Percentiles rank a stretch among this genome's conserved stretches.
Conservation (phyloP, 2,113 vertebrate species). For the Pan paniscus region DNA sequence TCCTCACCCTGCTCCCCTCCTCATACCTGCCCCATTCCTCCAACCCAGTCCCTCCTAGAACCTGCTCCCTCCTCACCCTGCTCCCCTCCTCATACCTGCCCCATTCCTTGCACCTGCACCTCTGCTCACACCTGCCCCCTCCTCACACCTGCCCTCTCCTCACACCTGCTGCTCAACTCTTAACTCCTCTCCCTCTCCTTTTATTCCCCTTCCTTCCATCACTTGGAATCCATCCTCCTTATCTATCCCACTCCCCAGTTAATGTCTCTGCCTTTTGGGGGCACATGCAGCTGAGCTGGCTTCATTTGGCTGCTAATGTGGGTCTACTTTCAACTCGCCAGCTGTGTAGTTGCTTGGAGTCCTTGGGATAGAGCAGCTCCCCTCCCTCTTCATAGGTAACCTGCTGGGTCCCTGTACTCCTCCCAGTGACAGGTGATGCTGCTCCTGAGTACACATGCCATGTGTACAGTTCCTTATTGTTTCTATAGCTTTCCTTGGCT, state of each 20-base stretch:
- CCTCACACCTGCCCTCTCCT: no score
- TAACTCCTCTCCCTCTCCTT: not conserved
- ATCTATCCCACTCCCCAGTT: not conserved
- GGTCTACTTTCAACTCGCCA: no score
- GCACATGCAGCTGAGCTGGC: fast-evolving
- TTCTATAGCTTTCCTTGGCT: not conserved
- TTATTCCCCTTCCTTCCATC: not conserved
- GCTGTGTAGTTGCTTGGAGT: not conserved
- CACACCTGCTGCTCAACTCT: not conserved
- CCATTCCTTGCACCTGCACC: not conserved
- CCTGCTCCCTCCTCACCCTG: not conserved
- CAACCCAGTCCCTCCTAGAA: not conserved
- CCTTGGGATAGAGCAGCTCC: not conserved
- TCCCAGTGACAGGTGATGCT: not conserved
- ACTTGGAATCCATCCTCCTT: not conserved
- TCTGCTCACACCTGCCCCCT: not conserved
- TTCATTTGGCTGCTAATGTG: no score
- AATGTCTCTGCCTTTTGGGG: not conserved
- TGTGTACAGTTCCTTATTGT: fast-evolving
- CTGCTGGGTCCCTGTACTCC: not conserved
- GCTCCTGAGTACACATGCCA: fast-evolving
- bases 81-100: not conserved
- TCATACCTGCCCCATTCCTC: not conserved
- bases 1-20: not conserved
- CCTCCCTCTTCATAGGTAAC: not conserved